phyloP scores from a whole-genome alignment of 2,113 vertebrate genomes.

The Coryphaenoides rupestris region DNA sequence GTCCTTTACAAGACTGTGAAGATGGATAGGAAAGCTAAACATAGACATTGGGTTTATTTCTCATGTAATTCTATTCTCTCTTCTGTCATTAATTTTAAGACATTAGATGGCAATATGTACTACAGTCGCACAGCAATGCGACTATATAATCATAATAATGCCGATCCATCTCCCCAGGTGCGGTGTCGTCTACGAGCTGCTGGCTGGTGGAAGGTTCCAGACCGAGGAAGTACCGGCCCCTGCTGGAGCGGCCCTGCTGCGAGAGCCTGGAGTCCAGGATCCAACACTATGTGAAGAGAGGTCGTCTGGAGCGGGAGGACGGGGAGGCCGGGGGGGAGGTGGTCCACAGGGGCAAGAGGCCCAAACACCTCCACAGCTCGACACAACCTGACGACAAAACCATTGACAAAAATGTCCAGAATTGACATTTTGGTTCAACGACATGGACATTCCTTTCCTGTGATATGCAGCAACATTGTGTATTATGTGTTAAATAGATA shows the following conservation, averaged over 20 bases:
- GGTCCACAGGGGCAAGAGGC: slow-evolving; percentile 52
- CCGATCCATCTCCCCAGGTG: slow-evolving; percentile 40
- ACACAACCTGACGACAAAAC: not conserved
- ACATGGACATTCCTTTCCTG: slow-evolving; percentile 10
- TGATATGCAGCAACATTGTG: not conserved
- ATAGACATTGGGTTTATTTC: too few species aligned
- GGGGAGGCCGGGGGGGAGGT: slow-evolving; percentile 59
- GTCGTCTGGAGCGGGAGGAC: slow-evolving; percentile 76
- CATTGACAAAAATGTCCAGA: slow-evolving; percentile 9
- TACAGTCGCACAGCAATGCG: too few species aligned
- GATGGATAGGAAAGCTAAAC: too few species aligned
- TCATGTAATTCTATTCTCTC: too few species aligned
- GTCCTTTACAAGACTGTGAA: too few species aligned
- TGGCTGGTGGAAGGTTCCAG: slow-evolving; percentile 83
- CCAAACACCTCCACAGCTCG: slow-evolving; percentile 43
- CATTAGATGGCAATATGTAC: too few species aligned
- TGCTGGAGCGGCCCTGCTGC: slow-evolving; percentile 85
- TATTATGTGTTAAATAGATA: not conserved
- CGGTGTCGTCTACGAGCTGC: slow-evolving; percentile 46
- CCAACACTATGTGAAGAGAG: slow-evolving; percentile 83
- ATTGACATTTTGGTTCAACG: slow-evolving; percentile 7
- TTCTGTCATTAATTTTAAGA: too few species aligned
- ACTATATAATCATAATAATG: too few species aligned
- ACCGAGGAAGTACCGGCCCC: slow-evolving; percentile 80
- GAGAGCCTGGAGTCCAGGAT: slow-evolving; percentile 89